Conservation (phyloP, 2,888 invertebrate species). For the Drosophila neotestacea region DNA sequence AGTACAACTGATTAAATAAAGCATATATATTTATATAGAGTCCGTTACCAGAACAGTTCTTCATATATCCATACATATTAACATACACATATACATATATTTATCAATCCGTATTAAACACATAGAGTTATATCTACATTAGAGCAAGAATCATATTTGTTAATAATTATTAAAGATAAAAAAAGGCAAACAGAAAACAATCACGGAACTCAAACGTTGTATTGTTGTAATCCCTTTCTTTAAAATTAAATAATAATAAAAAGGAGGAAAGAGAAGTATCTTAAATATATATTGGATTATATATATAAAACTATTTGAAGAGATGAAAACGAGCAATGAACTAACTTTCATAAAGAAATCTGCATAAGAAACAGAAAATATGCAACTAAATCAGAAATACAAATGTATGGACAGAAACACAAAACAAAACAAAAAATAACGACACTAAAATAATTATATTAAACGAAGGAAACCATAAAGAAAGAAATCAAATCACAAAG, state of each 20-base stretch:
- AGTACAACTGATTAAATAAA: slow-evolving; percentile 18
- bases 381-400: neutral
- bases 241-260: neutral
- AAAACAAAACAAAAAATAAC: neutral
- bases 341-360: neutral
- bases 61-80: neutral
- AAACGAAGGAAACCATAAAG: slow-evolving; percentile 4
- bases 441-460: slow-evolving; percentile 7
- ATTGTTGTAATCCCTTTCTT: slow-evolving; percentile 7
- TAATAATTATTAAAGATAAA: neutral
- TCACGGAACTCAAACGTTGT: slow-evolving; percentile 8
- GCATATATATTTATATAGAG: slow-evolving; percentile 12
- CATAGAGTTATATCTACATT: neutral
- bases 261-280: neutral
- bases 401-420: neutral
- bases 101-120: neutral
- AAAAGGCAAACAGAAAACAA: neutral
- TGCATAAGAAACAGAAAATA: neutral
- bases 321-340: neutral
- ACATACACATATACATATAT: slow-evolving; percentile 5
- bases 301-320: slow-evolving; percentile 1
- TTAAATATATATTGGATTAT: slow-evolving; percentile 4
- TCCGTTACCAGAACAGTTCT: slow-evolving; percentile 7
- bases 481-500: slow-evolving; percentile 13
- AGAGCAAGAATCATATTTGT: slow-evolving; percentile 3